These are phyloP conservation scores for Puffinus mauretanicus DNA, from an alignment of 2,113 vertebrate genomes.

Conservation along the genomic window DNA sequence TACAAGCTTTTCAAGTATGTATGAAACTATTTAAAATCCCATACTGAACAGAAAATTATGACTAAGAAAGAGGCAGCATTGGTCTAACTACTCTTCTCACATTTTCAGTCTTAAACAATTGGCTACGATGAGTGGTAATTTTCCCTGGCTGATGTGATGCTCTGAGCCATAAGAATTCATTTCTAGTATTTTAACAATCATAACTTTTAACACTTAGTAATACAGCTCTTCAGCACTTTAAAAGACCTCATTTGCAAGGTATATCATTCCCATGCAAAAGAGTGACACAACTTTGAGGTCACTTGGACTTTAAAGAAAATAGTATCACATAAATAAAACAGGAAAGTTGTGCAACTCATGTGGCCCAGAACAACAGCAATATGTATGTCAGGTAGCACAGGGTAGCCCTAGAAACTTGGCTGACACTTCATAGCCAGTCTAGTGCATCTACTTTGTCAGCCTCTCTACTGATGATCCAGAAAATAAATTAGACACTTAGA, in stretches of 20 bases:
- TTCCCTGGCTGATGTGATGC: background rate
- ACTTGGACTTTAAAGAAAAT: background rate
- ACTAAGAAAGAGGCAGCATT: background rate
- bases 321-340: background rate
- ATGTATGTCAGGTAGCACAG: background rate
- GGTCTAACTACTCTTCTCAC: background rate
- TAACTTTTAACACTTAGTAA: background rate
- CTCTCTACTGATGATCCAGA: background rate
- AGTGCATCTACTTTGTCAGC: background rate
- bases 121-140: background rate
- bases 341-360: background rate
- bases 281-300: background rate
- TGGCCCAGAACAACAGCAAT: background rate
- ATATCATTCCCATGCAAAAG: rapidly evolving
- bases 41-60: background rate
- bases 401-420: background rate
- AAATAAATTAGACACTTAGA: background rate
- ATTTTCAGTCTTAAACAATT: background rate
- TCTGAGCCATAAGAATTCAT: background rate
- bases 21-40: background rate
- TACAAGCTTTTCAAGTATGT: background rate
- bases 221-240: background rate
- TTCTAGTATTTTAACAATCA: background rate
- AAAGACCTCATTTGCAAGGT: background rate
- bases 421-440: background rate